Evolutionary conservation across 2,797 vertebrate species (phyloP), one percentile per base, ranked within the genome.

Genomic region (Antennarius maculatus): DNA sequence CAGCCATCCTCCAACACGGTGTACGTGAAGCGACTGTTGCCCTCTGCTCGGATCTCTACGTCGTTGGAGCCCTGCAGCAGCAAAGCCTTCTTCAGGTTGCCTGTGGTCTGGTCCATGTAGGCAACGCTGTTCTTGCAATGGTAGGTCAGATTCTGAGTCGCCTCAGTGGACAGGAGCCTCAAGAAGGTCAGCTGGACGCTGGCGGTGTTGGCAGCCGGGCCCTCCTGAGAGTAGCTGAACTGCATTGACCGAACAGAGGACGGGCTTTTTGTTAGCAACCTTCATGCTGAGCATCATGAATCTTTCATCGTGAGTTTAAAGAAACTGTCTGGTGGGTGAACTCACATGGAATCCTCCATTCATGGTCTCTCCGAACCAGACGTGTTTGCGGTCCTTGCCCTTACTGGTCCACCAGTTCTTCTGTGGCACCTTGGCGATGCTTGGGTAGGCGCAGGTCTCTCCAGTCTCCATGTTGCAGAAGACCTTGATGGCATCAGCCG

Each of bases 351-450:
- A 99, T 62, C 97, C 97, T 6, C 96, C 97, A 0, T 94, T 94
- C 92, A 99, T 97, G 87, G 94, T 96, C 88, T 98, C 97, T 62
- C 94, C 97, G 1, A 99, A 99, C 97, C 97, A 99, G 83, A 98
- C 0, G 13, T 99, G 97, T 27, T 97, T 98, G 92, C 92, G 95
- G 43, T 95, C 95, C 82, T 96, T 98, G 94, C 90, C 89, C 90
- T 96, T 97, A 92, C 92, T 96, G 72, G 89, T 95, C 97, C 97
- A 99, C 97, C 97, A 99, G 93, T 96, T 97, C 94, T 99, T 99
- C 89, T 90, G 94, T 77, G 97, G 97, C 28, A 97, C 93, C 12
- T 83, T 95, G 47, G 93, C 63, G 3, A 95, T 96, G 85, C 81
- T 97, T 39, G 97, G 96, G 69, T 96, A 94, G 81, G 98, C 96